phyloP scores from a whole-genome alignment of 2,113 vertebrate genomes.

The Cygnus atratus region DNA sequence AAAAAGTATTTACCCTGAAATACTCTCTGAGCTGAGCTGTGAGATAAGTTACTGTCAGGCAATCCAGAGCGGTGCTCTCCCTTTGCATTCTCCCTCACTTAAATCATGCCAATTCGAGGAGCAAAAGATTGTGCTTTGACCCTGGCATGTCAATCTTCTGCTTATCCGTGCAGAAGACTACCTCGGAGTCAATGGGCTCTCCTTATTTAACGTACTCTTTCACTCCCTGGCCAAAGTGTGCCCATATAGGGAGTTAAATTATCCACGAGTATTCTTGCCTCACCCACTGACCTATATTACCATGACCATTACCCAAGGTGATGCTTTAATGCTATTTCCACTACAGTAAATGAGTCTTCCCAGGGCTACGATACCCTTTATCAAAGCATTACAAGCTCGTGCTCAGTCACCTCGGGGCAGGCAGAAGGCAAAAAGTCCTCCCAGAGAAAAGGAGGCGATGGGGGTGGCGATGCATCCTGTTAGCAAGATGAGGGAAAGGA shows the following conservation, averaged over 20 bases:
- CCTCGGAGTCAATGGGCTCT: not conserved
- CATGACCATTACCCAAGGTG: conserved; percentile 20
- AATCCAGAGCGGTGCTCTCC: conserved; percentile 15
- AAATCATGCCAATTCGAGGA: conserved; percentile 4
- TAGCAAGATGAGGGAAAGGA: not conserved
- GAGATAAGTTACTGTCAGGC: conserved; percentile 20
- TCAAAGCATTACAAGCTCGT: not conserved
- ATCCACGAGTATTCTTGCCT: not conserved
- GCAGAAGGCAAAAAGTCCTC: not conserved
- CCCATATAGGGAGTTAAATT: conserved; percentile 28
- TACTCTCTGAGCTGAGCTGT: conserved; percentile 19
- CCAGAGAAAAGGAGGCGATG: not conserved
- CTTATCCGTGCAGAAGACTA: conserved; percentile 23
- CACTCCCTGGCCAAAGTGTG: not conserved
- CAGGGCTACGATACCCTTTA: not conserved
- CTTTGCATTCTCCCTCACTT: conserved; percentile 11
- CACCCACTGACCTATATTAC: conserved; percentile 21
- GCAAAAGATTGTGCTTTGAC: conserved; percentile 34
- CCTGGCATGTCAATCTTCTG: conserved; percentile 19
- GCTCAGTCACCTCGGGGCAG: not conserved
- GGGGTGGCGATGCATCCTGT: not conserved
- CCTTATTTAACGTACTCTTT: not conserved
- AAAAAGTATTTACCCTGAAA: conserved; percentile 22
- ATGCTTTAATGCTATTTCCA: conserved; percentile 34
- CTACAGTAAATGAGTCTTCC: conserved; percentile 3